Base-by-base conservation (phyloP, 2,113 vertebrate genomes). In the Vulpes ferrilata region DNA sequence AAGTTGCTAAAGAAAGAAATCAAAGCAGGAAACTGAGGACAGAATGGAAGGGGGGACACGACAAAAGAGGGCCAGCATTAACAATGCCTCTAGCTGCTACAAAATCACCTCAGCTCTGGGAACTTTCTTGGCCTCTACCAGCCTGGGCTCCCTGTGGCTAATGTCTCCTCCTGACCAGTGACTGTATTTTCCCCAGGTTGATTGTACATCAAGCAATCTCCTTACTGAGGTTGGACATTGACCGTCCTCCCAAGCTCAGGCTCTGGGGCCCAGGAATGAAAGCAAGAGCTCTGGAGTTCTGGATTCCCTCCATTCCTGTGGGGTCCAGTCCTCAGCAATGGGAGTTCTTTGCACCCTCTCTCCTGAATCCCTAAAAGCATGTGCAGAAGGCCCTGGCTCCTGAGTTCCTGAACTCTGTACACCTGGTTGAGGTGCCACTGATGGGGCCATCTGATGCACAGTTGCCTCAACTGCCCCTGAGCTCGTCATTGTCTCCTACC, bases 1-100 rank as follows among this genome's bases (percentile, higher is more conserved):
- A 87, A 81, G 74, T 27, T 48, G 27, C 87, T 48, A 32, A 62
- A 57, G 60, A 89, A 88, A 88, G 22, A 94, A 83, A 71, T 71
- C 57, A 64, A 17, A 15, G 23, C 62, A 78, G 94, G 60, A 82
- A 86, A 55, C 23, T 16, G 48, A 35, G n/a, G 59, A 55, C 13
- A 80, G 74, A 57, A 60, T 13, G 32, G 4, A 65, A 78, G 74
- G 38, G 74, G 16, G 13, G 35, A 38, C 10, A 60, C n/a, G 27
- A 30, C n/a, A 65, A 51, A 60, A 94, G 27, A 78, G 5, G 8
- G n/a, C 79, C 69, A 78, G 20, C 17, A 51, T 53, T 19, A 67
- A 90, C 59, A 81, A n/a, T 4, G 6, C 35, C 51, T 71, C n/a
- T 19, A 64, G 55, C 38, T 25, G 43, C 93, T 84, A 19, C 71